These are phyloP conservation scores for Brevimyrus niger DNA, from an alignment of 2,113 vertebrate genomes.

Conservation along the genomic window DNA sequence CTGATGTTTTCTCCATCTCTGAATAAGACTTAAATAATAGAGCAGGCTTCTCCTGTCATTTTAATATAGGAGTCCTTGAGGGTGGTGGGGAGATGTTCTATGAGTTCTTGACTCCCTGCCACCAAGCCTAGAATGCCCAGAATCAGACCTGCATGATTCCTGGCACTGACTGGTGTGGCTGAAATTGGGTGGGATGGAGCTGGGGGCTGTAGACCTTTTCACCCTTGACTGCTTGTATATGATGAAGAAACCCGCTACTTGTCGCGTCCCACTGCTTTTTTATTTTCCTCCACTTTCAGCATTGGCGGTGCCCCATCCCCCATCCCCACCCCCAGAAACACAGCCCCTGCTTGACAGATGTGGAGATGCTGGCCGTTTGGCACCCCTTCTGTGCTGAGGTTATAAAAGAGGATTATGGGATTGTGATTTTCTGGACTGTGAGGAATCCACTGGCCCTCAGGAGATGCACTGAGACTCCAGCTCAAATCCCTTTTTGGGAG, in stretches of 20 bases:
- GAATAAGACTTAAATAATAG: background rate
- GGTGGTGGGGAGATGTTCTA: background rate
- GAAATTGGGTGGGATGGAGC: background rate
- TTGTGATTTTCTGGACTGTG: background rate
- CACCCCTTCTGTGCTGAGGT: background rate
- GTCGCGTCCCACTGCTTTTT: background rate
- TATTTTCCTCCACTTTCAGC: background rate
- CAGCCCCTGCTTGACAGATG: background rate
- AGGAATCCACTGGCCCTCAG: background rate
- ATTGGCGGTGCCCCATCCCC: background rate
- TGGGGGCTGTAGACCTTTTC: background rate
- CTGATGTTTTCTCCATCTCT: background rate
- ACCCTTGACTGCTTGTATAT: background rate
- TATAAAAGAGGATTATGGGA: background rate
- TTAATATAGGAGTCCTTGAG: background rate
- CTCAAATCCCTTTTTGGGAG: background rate
- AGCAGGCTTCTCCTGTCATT: background rate
- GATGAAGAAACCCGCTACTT: background rate
- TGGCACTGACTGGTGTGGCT: background rate
- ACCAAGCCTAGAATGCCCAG: background rate
- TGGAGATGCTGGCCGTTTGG: background rate
- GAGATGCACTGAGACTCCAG: background rate
- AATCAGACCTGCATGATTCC: background rate
- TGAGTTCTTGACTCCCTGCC: background rate
- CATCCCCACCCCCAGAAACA: background rate